Conservation (phyloP, 2,797 vertebrate species). For the Carduelis carduelis region DNA sequence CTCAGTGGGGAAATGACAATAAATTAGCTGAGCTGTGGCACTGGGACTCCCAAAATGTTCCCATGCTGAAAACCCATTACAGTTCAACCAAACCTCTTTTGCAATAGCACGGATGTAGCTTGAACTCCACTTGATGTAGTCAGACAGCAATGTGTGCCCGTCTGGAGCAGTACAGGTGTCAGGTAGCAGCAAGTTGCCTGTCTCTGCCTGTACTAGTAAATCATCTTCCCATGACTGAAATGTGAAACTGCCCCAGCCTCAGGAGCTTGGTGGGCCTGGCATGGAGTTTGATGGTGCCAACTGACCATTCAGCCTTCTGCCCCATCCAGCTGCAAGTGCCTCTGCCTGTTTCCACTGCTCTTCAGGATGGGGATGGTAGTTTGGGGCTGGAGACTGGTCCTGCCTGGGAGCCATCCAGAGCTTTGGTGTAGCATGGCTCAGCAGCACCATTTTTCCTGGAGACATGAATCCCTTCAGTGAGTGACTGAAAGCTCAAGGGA, state of each 20-base stretch:
- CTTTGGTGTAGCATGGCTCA: background rate
- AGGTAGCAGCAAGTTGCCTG: background rate
- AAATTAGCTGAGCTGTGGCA: background rate
- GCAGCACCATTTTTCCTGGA: fast-evolving
- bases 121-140: background rate
- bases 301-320: background rate
- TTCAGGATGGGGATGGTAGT: background rate
- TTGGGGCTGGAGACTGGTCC: fast-evolving
- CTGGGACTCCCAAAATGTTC: background rate
- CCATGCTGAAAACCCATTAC: background rate
- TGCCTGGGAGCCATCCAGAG: background rate
- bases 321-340: background rate
- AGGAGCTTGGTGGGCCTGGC: background rate
- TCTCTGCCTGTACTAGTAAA: background rate
- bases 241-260: background rate
- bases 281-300: background rate
- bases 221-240: background rate
- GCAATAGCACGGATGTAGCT: background rate
- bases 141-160: fast-evolving
- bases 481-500: background rate
- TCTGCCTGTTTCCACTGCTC: background rate
- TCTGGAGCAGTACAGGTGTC: background rate
- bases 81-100: background rate
- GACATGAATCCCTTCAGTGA: background rate
- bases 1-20: background rate